These are phyloP conservation scores for Procambarus clarkii DNA, from an alignment of 1,140 invertebrate genomes.

Conservation along the genomic window DNA sequence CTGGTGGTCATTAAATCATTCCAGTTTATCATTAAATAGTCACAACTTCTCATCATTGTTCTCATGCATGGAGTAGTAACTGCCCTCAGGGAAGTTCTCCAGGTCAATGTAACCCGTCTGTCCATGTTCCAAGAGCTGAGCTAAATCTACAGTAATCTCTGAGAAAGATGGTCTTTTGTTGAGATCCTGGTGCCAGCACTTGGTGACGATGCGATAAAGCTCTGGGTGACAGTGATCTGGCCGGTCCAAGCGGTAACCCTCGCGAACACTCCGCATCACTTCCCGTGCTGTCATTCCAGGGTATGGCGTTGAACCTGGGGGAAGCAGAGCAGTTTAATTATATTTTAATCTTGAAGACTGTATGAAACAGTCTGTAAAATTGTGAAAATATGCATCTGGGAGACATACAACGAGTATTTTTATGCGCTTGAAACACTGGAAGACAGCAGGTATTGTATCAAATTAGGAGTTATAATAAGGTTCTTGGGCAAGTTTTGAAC, in stretches of 20 bases:
- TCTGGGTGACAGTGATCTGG: constrained; percentile 86
- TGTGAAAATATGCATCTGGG: no score
- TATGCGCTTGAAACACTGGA: no score
- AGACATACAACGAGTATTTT: no score
- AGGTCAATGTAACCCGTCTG: constrained; percentile 86
- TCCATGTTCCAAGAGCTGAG: constrained; percentile 81
- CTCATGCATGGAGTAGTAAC: constrained; percentile 73
- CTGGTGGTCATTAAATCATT: neutral
- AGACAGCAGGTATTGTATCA: no score
- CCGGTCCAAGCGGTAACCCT: constrained; percentile 85
- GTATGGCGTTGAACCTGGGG: constrained; percentile 86
- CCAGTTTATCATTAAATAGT: no score
- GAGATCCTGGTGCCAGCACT: constrained; percentile 86
- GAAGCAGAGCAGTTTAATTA: neutral
- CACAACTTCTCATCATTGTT: constrained; percentile 73
- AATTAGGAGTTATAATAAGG: no score
- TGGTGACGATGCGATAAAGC: constrained; percentile 84
- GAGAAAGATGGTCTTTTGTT: constrained; percentile 84
- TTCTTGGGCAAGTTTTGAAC: no score
- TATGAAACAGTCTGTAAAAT: no score
- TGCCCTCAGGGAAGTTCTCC: constrained; percentile 83
- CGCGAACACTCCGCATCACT: constrained; percentile 85
- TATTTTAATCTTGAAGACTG: no score
- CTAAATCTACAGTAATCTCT: constrained; percentile 82
- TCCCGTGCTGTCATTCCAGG: constrained; percentile 86